These are phyloP conservation scores for Cremastinae sp. DNA, from an alignment of 2,888 invertebrate species.

Conservation along the genomic window DNA sequence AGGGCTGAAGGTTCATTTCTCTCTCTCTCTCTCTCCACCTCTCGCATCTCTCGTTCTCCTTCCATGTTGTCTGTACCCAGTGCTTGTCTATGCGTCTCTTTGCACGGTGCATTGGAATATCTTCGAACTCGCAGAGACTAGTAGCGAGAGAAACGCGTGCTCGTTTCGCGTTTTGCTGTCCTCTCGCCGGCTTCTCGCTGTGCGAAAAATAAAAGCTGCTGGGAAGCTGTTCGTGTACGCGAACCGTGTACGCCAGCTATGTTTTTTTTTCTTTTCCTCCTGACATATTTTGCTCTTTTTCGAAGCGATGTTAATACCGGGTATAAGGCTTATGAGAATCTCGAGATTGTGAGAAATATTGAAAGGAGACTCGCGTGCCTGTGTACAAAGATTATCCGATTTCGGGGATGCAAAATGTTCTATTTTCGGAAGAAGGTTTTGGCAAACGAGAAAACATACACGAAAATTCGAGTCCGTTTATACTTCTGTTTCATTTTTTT, in stretches of 20 bases:
- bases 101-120: conserved; percentile 56
- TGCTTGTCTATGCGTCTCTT: conserved; percentile 20
- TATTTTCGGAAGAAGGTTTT: conserved; percentile 10
- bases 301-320: conserved; percentile 34
- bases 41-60: conserved; percentile 20
- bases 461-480: conserved; percentile 27
- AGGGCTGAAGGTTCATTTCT: conserved; percentile 41
- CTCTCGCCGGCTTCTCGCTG: conserved; percentile 11
- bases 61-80: conserved; percentile 13
- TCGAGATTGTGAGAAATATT: conserved; percentile 18
- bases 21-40: conserved; percentile 30
- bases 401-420: conserved; percentile 8
- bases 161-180: conserved; percentile 31
- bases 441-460: conserved; percentile 14
- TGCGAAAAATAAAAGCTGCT: conserved; percentile 13
- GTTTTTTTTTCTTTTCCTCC: conserved; percentile 16
- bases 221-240: conserved; percentile 39
- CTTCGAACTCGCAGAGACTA: conserved; percentile 56
- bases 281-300: not conserved
- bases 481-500: no score
- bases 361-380: conserved; percentile 4
- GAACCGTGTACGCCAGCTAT: conserved; percentile 12
- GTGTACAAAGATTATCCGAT: conserved; percentile 35
- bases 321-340: conserved; percentile 30
- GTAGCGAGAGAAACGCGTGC: conserved; percentile 17